Evolutionary conservation across 2,888 invertebrate genomes (phyloP).

Genomic region (Protonemura montana): DNA sequence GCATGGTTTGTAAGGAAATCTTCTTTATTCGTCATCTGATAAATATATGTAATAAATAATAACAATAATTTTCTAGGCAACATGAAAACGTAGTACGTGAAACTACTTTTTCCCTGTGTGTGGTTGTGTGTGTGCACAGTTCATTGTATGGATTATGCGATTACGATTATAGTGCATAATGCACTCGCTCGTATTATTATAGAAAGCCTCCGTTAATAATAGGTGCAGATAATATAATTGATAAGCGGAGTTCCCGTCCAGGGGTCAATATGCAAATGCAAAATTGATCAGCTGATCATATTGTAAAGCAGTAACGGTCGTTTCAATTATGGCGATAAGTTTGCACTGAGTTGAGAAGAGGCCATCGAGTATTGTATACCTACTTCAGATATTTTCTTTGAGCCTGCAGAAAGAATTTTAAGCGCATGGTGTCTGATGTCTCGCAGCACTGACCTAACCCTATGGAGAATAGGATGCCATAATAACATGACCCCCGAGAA

Average conservation of each 20-base stretch:
- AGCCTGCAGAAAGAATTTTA: background rate
- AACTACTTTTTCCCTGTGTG: constrained; percentile 13
- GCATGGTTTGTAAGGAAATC: background rate
- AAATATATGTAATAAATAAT: constrained; percentile 18
- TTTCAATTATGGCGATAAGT: background rate
- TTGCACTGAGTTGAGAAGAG: background rate
- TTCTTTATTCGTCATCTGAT: constrained; percentile 12
- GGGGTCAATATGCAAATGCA: constrained; percentile 23
- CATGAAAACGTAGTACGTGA: constrained; percentile 1
- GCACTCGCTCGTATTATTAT: constrained; percentile 21
- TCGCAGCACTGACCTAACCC: background rate
- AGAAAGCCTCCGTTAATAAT: constrained; percentile 22
- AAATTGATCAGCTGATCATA: background rate
- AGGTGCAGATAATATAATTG: constrained; percentile 16
- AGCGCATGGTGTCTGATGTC: background rate
- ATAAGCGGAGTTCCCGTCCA: constrained; percentile 4
- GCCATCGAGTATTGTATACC: background rate
- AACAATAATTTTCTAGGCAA: constrained; percentile 18
- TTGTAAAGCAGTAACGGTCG: background rate
- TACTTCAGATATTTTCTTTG: background rate
- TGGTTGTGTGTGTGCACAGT: background rate
- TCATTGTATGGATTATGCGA: constrained; percentile 23
- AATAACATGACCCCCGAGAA: background rate
- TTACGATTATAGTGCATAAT: constrained; percentile 1
- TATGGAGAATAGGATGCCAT: background rate